Base-by-base conservation (phyloP, 2,113 vertebrate species). In the Dascyllus trimaculatus region DNA sequence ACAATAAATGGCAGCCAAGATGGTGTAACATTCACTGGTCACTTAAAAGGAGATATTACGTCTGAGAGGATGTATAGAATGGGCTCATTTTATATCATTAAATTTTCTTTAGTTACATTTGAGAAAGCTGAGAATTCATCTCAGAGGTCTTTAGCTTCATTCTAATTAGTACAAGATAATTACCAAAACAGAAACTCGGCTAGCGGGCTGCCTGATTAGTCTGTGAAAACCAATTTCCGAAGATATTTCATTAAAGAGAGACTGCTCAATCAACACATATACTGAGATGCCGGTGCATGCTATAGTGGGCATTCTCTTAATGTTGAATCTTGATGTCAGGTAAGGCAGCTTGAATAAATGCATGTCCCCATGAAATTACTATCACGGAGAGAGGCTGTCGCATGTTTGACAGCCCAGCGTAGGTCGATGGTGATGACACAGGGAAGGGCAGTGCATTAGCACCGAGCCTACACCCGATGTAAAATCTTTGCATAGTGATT, bases 91-190 rank as follows among this genome's bases (percentile, higher is more conserved):
- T 80, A 84, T 88, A 89, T 85, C 54, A 91, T 91, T 86, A 81
- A 63, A 75, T 90, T 90, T 91, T 86, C 88, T 85, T 95, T 94
- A 94, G 84, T 94, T 95, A 94, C 93, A 94, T 94, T 90, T 95
- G 75, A 88, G 87, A 90, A 93, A 91, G 75, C 88, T 86, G 89
- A 80, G 86, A 90, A 94, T 90, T 91, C 85, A 93, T 93, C 93
- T 94, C 93, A 89, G 75, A 91, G 91, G 92, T 94, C 89, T 93
- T 95, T 91, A 91, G 81, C 84, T 93, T 91, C 87, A 85, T 87
- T 93, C 85, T 95, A 95, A 93, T 95, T 95, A 94, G 88, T 86
- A 85, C 78, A 82, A 91, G 91, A 93, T 94, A 95, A 95, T 95
- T 95, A 94, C 87, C 91, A 90, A 95, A 93, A 94, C 88, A 94